phyloP scores from a whole-genome alignment of 2,113 vertebrate species.

The Reinhardtius hippoglossoides region DNA sequence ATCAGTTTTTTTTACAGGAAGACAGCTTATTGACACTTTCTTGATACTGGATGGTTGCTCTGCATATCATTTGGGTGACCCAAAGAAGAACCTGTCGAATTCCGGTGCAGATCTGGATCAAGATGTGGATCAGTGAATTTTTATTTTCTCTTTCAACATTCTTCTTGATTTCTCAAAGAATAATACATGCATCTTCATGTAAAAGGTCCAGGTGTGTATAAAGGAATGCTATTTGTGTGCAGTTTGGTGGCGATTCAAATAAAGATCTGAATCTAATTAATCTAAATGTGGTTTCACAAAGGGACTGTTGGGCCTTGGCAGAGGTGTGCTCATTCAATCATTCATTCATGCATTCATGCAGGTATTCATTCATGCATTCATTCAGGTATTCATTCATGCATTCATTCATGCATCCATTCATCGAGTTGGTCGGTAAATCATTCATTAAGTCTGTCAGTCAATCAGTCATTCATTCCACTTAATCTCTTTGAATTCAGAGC shows the following conservation, averaged over 20 bases:
- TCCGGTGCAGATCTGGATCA: neutral
- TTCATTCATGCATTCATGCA: constrained; percentile 26
- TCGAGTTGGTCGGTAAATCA: neutral
- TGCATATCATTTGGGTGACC: too few species aligned
- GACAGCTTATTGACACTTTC: constrained; percentile 2
- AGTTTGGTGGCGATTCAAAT: neutral
- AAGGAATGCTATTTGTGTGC: neutral
- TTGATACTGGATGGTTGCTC: neutral
- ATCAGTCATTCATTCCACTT: constrained; percentile 65
- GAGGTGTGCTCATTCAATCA: neutral
- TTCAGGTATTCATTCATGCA: neutral
- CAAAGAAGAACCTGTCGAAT: too few species aligned
- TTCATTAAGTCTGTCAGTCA: constrained; percentile 5
- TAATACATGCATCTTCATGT: neutral
- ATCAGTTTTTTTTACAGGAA: neutral
- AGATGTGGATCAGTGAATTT: too few species aligned
- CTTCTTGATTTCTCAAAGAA: neutral
- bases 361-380: constrained; percentile 3
- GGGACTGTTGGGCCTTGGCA: neutral
- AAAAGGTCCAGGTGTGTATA: too few species aligned
- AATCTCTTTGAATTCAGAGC: constrained; percentile 84
- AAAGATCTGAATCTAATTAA: neutral
- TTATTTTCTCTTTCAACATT: too few species aligned
- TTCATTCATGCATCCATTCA: constrained; percentile 28
- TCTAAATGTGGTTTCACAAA: neutral